Percentiles rank a stretch among this genome's conserved stretches.
Evolutionary conservation across 2,113 vertebrate species (phyloP).

Genomic region (Xyrauchen texanus): DNA sequence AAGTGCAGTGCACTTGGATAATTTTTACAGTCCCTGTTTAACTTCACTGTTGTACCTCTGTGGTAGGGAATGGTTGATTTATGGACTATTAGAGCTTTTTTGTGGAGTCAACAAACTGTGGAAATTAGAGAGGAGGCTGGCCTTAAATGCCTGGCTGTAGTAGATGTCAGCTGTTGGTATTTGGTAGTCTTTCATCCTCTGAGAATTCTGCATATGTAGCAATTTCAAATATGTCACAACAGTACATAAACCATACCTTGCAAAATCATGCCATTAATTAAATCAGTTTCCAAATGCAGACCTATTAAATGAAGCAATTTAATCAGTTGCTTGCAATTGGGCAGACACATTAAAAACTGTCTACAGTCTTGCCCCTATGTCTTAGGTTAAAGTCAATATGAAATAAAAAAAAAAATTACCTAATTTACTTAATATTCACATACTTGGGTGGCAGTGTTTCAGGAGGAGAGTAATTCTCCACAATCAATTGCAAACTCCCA

Average conservation of each 20-base stretch:
- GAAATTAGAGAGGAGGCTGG: slow-evolving; percentile 1
- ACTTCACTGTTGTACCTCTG: neutral
- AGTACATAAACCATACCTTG: neutral
- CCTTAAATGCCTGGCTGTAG: neutral
- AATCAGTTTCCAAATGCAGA: neutral
- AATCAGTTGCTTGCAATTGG: too few species aligned
- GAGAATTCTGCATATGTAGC: neutral
- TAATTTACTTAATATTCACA: too few species aligned
- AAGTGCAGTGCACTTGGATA: neutral
- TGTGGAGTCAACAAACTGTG: slow-evolving; percentile 15
- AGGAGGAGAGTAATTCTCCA: too few species aligned
- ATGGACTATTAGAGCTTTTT: slow-evolving; percentile 19
- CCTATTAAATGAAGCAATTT: neutral
- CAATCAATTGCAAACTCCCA: too few species aligned
- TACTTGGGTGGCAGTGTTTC: too few species aligned
- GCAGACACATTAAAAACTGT: too few species aligned
- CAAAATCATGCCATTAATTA: neutral
- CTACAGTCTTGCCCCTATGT: too few species aligned
- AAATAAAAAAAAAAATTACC: too few species aligned
- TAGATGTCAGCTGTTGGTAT: slow-evolving; percentile 2
- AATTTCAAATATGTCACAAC: neutral
- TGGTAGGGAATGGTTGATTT: slow-evolving; percentile 9
- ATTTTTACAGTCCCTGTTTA: neutral
- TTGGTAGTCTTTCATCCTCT: neutral
- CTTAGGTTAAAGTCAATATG: too few species aligned